A percentile compares a stretch with the other conserved stretches of the same genome.
Evolutionary conservation across 2,888 invertebrate genomes (phyloP).

Genomic region (Pyrocoelia pectoralis): DNA sequence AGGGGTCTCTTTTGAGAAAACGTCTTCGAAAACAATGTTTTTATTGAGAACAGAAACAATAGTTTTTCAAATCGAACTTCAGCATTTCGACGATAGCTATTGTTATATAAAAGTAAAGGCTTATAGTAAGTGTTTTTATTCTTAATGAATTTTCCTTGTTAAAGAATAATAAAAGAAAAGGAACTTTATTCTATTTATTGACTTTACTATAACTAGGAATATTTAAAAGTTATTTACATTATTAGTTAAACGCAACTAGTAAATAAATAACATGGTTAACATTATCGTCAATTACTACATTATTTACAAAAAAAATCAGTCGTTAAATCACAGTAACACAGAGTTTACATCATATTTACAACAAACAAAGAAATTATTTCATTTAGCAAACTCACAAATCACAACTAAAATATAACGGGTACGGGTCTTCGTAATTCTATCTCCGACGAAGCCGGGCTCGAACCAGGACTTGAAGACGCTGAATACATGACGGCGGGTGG

Average conservation of each 20-base stretch:
- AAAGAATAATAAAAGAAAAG: not conserved
- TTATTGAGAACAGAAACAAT: slow-evolving; percentile 49
- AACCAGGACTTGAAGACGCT: slow-evolving; percentile 58
- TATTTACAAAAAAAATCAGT: slow-evolving; percentile 40
- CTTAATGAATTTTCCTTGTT: slow-evolving; percentile 14
- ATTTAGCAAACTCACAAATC: slow-evolving; percentile 27
- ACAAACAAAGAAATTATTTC: not conserved
- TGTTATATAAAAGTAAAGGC: slow-evolving; percentile 11
- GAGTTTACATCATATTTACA: slow-evolving; percentile 16
- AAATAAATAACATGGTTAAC: slow-evolving; percentile 39
- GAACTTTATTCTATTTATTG: slow-evolving; percentile 12
- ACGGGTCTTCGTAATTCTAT: slow-evolving; percentile 72
- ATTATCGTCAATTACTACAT: slow-evolving; percentile 11
- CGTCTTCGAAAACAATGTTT: slow-evolving; percentile 53
- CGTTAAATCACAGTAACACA: slow-evolving; percentile 39
- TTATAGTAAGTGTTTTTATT: slow-evolving; percentile 11
- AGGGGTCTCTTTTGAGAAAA: slow-evolving; percentile 49
- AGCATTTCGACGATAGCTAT: slow-evolving; percentile 15
- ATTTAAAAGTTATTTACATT: slow-evolving; percentile 26
- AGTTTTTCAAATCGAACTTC: slow-evolving; percentile 39
- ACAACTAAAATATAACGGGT: slow-evolving; percentile 72
- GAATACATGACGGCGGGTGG: slow-evolving; percentile 60
- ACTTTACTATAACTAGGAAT: slow-evolving; percentile 18
- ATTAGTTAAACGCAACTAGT: slow-evolving; percentile 22
- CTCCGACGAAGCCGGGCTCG: slow-evolving; percentile 57